A percentile compares a stretch with the other conserved stretches of the same genome.
phyloP scores from a whole-genome alignment of 2,113 vertebrate species.

The Pteronura brasiliensis region DNA sequence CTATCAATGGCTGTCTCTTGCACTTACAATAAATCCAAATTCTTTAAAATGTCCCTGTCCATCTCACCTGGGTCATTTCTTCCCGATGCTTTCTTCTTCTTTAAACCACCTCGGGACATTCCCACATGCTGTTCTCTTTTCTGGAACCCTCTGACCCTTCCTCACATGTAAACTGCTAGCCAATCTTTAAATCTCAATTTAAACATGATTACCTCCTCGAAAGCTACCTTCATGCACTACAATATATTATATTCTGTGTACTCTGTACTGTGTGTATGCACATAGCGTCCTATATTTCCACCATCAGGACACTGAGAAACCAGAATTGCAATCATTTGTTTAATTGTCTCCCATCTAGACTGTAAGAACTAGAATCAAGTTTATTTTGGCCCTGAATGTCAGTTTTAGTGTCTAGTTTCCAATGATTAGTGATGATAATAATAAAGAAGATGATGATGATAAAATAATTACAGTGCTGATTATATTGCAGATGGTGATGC shows the following conservation, averaged over 20 bases:
- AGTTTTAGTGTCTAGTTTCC: background rate
- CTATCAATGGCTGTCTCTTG: background rate
- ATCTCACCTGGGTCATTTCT: background rate
- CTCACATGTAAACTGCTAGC: background rate
- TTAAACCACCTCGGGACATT: background rate
- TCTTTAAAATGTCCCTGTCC: background rate
- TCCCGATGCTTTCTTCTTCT: background rate
- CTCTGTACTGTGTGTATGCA: background rate
- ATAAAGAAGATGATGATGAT: background rate
- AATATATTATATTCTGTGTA: background rate
- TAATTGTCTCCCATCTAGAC: background rate
- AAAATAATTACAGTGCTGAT: background rate
- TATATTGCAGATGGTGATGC: background rate
- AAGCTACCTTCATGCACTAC: background rate
- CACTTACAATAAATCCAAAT: background rate
- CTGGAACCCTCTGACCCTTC: background rate
- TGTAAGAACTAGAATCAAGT: background rate
- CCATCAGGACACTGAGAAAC: background rate
- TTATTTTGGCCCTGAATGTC: background rate
- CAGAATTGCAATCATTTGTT: background rate
- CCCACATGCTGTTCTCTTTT: background rate
- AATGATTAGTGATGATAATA: background rate
- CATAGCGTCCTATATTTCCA: background rate
- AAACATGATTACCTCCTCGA: background rate
- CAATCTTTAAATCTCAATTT: background rate